Percentiles rank a stretch among this genome's conserved stretches.
Evolutionary conservation across 2,797 vertebrate species (phyloP).

Genomic region (Cossypha polioptera): DNA sequence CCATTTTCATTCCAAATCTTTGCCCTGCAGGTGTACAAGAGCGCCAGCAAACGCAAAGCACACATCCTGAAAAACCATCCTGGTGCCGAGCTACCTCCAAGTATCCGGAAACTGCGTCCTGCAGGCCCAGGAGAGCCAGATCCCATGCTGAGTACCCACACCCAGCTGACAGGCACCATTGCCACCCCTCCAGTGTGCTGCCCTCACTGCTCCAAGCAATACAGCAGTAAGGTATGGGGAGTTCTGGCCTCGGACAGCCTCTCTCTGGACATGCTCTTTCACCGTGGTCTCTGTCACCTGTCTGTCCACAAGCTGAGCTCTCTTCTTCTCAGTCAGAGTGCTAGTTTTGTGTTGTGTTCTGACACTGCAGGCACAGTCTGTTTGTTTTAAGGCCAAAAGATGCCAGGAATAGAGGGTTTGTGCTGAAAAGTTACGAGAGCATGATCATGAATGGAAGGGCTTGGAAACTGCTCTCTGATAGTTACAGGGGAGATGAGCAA

Average conservation of each 20-base stretch:
- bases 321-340: not conserved
- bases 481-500: not conserved
- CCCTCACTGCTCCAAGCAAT: slow-evolving; percentile 97
- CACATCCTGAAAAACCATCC: slow-evolving; percentile 99
- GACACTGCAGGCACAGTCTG: not conserved
- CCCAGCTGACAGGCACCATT: slow-evolving; percentile 95
- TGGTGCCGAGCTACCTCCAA: slow-evolving; percentile 93
- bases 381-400: not conserved
- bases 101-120: slow-evolving; percentile 93
- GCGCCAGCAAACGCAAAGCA: slow-evolving; percentile 97
- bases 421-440: not conserved
- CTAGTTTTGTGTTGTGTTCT: not conserved
- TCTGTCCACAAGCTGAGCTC: not conserved
- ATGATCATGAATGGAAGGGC: not conserved
- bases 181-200: slow-evolving; percentile 95
- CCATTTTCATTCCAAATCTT: not conserved
- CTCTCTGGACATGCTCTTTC: not conserved
- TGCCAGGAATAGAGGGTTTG: not conserved
- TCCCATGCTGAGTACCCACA: slow-evolving; percentile 98
- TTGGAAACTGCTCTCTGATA: not conserved
- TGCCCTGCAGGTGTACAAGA: slow-evolving; percentile 91
- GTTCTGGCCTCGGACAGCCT: not conserved
- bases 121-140: slow-evolving; percentile 94
- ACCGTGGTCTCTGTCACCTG: not conserved
- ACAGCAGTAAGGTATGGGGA: slow-evolving; percentile 90